Conservation (phyloP, 2,888 invertebrate genomes). For the Litoditis marina region DNA sequence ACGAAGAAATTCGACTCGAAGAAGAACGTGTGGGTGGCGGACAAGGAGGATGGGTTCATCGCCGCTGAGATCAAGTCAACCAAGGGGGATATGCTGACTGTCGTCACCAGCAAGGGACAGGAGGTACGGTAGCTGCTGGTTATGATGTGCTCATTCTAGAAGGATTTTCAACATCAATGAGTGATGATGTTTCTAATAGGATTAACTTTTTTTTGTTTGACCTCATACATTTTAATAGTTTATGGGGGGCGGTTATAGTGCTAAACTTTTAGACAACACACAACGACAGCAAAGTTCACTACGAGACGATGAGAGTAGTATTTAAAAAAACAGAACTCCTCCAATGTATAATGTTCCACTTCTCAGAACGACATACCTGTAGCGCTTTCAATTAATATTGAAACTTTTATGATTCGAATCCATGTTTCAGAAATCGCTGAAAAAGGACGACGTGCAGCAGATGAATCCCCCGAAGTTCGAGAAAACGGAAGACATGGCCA, state of each 20-base stretch:
- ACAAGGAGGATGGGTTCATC: slow-evolving; percentile 90
- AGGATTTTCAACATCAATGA: too few relatives aligned
- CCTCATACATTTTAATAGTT: not conserved
- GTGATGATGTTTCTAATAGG: too few relatives aligned
- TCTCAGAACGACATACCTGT: too few relatives aligned
- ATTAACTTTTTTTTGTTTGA: not conserved
- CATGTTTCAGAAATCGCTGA: slow-evolving; percentile 55
- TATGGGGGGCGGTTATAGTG: too few relatives aligned
- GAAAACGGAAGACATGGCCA: slow-evolving; percentile 71
- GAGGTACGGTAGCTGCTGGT: slow-evolving; percentile 82
- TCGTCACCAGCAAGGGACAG: slow-evolving; percentile 80
- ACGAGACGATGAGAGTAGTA: too few relatives aligned
- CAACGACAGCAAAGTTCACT: too few relatives aligned
- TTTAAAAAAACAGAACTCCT: too few relatives aligned
- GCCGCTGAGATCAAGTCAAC: slow-evolving; percentile 91
- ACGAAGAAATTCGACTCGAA: slow-evolving; percentile 76
- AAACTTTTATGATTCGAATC: slow-evolving; percentile 23
- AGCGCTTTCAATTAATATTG: not conserved
- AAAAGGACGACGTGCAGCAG: slow-evolving; percentile 68
- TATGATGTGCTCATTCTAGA: too few relatives aligned
- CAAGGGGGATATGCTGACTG: slow-evolving; percentile 94
- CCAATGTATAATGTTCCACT: too few relatives aligned
- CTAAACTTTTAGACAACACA: too few relatives aligned
- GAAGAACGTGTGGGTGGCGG: slow-evolving; percentile 98
- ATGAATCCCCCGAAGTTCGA: slow-evolving; percentile 98